Evolutionary conservation across 2,888 invertebrate genomes (phyloP).

Genomic region (Chesias legatella): DNA sequence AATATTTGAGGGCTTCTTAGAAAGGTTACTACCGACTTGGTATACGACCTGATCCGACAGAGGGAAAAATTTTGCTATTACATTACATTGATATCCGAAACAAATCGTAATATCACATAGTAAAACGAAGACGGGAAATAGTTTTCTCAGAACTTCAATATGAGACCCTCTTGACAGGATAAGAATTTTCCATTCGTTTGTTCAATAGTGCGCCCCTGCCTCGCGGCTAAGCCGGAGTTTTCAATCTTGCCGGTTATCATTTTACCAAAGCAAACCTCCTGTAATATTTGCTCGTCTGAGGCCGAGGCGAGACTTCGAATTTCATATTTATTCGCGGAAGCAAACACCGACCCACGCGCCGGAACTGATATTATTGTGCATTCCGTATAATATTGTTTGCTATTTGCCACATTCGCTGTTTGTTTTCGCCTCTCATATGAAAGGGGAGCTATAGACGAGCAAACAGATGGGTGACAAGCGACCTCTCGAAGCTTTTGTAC

Average conservation of each 20-base stretch:
- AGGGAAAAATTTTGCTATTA: too few relatives aligned
- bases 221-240: conserved; percentile 70
- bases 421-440: conserved; percentile 79
- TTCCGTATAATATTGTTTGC: conserved; percentile 81
- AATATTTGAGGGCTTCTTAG: too few relatives aligned
- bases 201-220: conserved; percentile 55
- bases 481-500: conserved; percentile 61
- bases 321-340: conserved; percentile 79
- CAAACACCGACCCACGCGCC: conserved; percentile 69
- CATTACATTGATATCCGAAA: background rate
- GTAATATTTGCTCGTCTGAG: conserved; percentile 75
- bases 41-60: too few relatives aligned
- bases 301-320: conserved; percentile 71
- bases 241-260: conserved; percentile 78
- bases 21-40: too few relatives aligned
- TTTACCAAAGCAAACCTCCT: conserved; percentile 77
- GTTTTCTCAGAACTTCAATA: conserved; percentile 27
- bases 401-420: conserved; percentile 80
- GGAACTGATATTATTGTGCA: conserved; percentile 81
- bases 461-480: conserved; percentile 72
- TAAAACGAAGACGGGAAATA: conserved; percentile 12
- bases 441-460: conserved; percentile 75
- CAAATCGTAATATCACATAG: background rate
- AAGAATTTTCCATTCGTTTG: conserved; percentile 37
- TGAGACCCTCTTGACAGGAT: conserved; percentile 35